phyloP scores from a whole-genome alignment of 37 sponge, comb jelly and placozoan species.

The Beroe forskalii region DNA sequence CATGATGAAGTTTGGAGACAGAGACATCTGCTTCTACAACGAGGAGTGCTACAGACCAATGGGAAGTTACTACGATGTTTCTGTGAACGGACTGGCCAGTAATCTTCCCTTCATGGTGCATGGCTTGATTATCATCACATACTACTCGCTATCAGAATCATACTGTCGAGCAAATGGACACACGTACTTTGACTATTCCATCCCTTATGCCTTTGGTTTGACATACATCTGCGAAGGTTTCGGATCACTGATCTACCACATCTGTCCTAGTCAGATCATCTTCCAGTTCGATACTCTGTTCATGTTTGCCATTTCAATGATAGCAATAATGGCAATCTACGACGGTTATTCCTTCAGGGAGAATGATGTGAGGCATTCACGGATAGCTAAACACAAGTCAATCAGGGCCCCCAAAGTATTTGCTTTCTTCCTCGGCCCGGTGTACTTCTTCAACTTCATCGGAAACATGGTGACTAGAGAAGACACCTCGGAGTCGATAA shows the following conservation, averaged over 20 bases:
- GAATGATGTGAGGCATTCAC: too few species aligned
- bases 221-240: slow-evolving; percentile 48
- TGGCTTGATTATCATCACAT: background rate
- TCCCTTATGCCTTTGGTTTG: slow-evolving; percentile 51
- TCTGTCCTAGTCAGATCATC: slow-evolving; percentile 66
- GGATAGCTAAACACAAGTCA: too few species aligned
- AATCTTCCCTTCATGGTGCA: slow-evolving; percentile 52
- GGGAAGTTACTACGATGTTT: slow-evolving; percentile 55
- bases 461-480: too few species aligned
- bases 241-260: slow-evolving; percentile 62
- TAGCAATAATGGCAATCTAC: background rate
- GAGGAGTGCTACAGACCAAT: slow-evolving; percentile 47
- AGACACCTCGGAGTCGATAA: too few species aligned
- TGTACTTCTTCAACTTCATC: slow-evolving; percentile 4
- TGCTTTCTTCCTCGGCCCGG: slow-evolving; percentile 18
- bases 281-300: slow-evolving; percentile 69
- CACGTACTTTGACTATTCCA: slow-evolving; percentile 56
- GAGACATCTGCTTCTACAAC: slow-evolving; percentile 62
- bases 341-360: slow-evolving; percentile 6
- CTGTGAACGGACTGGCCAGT: slow-evolving; percentile 55
- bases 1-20: slow-evolving; percentile 8
- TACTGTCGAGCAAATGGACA: slow-evolving; percentile 35
- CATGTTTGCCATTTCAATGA: slow-evolving; percentile 67
- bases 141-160: slow-evolving; percentile 9
- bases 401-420: slow-evolving; percentile 24